Conservation (phyloP, 2,797 vertebrate species). For the Pipistrellus pygmaeus region DNA sequence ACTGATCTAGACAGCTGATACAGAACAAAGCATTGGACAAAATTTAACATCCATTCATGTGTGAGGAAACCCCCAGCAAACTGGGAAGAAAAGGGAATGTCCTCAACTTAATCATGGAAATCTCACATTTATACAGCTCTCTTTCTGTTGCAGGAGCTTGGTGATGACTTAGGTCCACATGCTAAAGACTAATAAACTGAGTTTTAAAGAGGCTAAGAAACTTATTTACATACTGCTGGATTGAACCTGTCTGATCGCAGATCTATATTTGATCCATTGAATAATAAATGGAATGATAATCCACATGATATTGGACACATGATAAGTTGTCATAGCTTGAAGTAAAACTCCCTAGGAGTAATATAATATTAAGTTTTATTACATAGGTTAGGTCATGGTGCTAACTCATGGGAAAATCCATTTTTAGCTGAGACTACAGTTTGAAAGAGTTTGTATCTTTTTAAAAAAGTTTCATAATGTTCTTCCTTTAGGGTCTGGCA, state of each 20-base stretch:
- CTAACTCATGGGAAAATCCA: background rate
- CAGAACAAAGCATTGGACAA: background rate
- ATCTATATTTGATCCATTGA: background rate
- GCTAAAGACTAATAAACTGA: background rate
- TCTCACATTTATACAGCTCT: background rate
- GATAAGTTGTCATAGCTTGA: background rate
- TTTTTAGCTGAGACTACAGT: background rate
- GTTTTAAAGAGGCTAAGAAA: background rate
- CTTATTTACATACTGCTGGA: background rate
- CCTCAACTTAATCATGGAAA: background rate
- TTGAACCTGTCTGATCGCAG: background rate
- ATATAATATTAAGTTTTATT: background rate
- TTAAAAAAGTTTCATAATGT: background rate
- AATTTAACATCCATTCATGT: background rate
- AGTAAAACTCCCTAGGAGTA: background rate
- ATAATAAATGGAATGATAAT: background rate
- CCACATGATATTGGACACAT: background rate
- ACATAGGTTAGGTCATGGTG: background rate
- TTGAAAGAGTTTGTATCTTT: background rate
- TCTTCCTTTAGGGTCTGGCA: background rate
- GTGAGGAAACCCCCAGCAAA: background rate
- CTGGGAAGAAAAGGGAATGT: background rate
- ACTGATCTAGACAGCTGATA: background rate
- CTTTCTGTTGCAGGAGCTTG: background rate
- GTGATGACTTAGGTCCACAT: background rate